phyloP scores from a whole-genome alignment of 2,797 vertebrate species.

The Cyprinella venusta region DNA sequence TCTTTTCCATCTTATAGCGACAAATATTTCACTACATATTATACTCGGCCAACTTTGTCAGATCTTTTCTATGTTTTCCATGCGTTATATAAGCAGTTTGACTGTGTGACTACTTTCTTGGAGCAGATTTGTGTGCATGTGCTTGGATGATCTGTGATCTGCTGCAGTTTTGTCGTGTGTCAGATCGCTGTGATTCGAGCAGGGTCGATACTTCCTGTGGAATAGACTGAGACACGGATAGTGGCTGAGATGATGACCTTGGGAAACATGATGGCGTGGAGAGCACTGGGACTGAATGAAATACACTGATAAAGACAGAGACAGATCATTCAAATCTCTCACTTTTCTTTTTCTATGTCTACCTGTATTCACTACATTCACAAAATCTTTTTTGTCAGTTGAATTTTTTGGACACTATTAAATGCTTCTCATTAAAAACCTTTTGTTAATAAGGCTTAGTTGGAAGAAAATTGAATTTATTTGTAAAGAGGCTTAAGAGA shows the following conservation, averaged over 20 bases:
- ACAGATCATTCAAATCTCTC: background rate
- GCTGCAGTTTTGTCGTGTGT: slow-evolving; percentile 19
- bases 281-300: background rate
- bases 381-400: too few species aligned
- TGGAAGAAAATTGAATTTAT: background rate
- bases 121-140: background rate
- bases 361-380: background rate
- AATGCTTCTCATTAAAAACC: background rate
- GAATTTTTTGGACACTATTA: background rate
- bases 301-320: background rate
- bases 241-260: slow-evolving; percentile 49
- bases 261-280: slow-evolving; percentile 21
- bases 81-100: background rate
- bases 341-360: background rate
- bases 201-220: slow-evolving; percentile 20
- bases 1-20: background rate
- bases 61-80: background rate
- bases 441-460: background rate
- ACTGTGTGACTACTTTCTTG: background rate
- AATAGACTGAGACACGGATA: slow-evolving; percentile 28
- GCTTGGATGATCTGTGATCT: background rate
- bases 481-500: background rate
- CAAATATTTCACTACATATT: background rate
- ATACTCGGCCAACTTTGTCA: background rate
- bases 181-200: slow-evolving; percentile 19